A percentile compares a stretch with the other conserved stretches of the same genome.
Evolutionary conservation across 2,888 invertebrate genomes (phyloP).

Genomic region (Drosophila trichaetosa): DNA sequence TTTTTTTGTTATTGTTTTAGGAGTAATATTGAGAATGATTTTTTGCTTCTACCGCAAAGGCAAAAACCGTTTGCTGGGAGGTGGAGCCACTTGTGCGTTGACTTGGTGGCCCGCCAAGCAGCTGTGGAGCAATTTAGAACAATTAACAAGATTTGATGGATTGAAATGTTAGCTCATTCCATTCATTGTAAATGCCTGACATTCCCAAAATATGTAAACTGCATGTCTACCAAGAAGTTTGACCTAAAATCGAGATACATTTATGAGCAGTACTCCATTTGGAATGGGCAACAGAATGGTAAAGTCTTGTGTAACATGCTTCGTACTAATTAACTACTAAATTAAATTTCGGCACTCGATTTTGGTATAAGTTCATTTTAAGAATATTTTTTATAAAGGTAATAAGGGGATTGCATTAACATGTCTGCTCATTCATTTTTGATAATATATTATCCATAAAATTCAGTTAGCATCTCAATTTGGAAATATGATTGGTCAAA

Average conservation of each 20-base stretch:
- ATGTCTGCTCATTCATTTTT: background rate
- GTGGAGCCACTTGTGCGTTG: slow-evolving; percentile 17
- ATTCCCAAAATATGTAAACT: slow-evolving; percentile 22
- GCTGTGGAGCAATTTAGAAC: slow-evolving; percentile 69
- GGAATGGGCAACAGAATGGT: background rate
- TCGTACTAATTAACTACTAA: background rate
- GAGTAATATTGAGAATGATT: slow-evolving; percentile 43
- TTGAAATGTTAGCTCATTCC: slow-evolving; percentile 49
- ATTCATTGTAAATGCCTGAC: slow-evolving; percentile 31
- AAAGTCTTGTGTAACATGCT: background rate
- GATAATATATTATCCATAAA: background rate
- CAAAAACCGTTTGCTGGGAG: slow-evolving; percentile 17
- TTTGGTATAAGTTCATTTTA: background rate
- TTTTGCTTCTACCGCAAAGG: slow-evolving; percentile 57
- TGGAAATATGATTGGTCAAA: background rate
- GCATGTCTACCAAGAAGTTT: slow-evolving; percentile 8
- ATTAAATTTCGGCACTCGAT: background rate
- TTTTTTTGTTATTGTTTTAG: slow-evolving; percentile 24
- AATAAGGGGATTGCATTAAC: background rate
- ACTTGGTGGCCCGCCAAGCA: slow-evolving; percentile 19
- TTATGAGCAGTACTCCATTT: background rate
- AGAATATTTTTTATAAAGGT: background rate
- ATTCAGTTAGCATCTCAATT: background rate
- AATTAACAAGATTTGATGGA: slow-evolving; percentile 71
- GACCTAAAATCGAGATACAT: slow-evolving; percentile 23